Percentiles rank a stretch among this genome's conserved stretches.
Evolutionary conservation across 2,888 invertebrate genomes (phyloP).

Genomic region (Pseudeuparius sepicola): DNA sequence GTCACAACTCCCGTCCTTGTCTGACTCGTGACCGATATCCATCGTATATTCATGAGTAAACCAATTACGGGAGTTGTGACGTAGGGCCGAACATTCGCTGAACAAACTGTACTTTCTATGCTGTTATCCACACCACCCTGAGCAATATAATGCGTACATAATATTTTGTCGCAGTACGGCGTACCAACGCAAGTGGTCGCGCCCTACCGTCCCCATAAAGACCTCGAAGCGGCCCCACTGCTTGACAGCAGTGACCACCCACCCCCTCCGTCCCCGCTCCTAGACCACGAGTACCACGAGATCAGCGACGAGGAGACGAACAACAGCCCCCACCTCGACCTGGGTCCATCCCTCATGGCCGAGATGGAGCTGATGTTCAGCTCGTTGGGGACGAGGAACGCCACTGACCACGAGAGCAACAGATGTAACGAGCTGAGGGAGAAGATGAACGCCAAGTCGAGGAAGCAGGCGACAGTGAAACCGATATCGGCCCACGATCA

Average conservation of each 20-base stretch:
- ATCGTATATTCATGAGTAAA: too few relatives aligned
- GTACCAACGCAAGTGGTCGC: conserved; percentile 83
- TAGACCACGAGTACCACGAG: conserved; percentile 71
- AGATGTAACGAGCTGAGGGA: conserved; percentile 61
- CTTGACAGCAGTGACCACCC: conserved; percentile 39
- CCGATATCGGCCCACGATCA: conserved; percentile 90
- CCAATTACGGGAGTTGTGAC: too few relatives aligned
- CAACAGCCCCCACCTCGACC: conserved; percentile 52
- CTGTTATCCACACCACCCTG: too few relatives aligned
- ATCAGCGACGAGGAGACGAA: conserved; percentile 68
- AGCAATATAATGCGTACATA: too few relatives aligned
- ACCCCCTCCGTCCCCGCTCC: conserved; percentile 36
- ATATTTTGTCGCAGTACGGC: conserved; percentile 44
- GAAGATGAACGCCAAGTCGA: conserved; percentile 36
- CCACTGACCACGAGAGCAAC: conserved; percentile 40
- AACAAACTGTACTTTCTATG: too few relatives aligned
- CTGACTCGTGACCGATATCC: too few relatives aligned
- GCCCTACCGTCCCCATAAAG: conserved; percentile 82
- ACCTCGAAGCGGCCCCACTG: conserved; percentile 59
- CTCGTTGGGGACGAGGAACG: conserved; percentile 40
- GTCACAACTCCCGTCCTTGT: too few relatives aligned
- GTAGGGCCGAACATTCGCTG: too few relatives aligned
- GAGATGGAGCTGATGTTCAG: conserved; percentile 85
- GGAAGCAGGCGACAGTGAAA: conserved; percentile 57
- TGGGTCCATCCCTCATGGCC: conserved; percentile 83